phyloP scores from a whole-genome alignment of 2,888 invertebrate genomes.

The Drepanosiphum platanoidis region DNA sequence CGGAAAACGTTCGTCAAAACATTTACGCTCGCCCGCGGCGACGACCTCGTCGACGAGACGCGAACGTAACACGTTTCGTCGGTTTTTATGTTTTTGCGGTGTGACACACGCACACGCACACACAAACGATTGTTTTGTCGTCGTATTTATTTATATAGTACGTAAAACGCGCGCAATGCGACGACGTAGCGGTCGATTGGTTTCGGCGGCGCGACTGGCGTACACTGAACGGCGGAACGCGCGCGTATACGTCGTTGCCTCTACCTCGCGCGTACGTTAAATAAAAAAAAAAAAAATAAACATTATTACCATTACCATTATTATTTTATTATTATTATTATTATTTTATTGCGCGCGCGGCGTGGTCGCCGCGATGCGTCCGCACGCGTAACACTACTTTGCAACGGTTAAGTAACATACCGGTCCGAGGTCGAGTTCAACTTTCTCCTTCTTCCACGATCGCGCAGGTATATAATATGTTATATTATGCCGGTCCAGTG shows the following conservation, averaged over 20 bases:
- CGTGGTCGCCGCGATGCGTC: slow-evolving; percentile 18
- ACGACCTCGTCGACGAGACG: background rate
- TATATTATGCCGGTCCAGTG: too few species aligned
- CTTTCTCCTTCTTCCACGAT: slow-evolving; percentile 50
- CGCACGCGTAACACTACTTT: background rate
- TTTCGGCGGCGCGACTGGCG: slow-evolving; percentile 7
- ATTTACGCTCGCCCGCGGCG: background rate
- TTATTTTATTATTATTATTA: too few species aligned
- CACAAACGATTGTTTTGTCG: too few species aligned
- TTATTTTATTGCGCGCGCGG: background rate
- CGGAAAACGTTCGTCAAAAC: too few species aligned
- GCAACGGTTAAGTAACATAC: slow-evolving; percentile 54
- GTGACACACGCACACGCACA: too few species aligned
- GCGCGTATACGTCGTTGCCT: background rate
- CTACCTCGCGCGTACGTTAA: background rate
- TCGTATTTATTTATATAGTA: too few species aligned
- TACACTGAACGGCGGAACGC: background rate
- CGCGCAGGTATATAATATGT: background rate
- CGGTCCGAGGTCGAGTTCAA: slow-evolving; percentile 60
- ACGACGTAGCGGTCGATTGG: background rate
- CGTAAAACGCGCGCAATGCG: too few species aligned
- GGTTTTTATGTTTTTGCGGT: too few species aligned
- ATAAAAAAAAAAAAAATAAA: too few species aligned
- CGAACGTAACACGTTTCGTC: too few species aligned
- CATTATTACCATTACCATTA: too few species aligned